Base-by-base conservation (phyloP, 2,888 invertebrate species). In the Dugesia japonica region DNA sequence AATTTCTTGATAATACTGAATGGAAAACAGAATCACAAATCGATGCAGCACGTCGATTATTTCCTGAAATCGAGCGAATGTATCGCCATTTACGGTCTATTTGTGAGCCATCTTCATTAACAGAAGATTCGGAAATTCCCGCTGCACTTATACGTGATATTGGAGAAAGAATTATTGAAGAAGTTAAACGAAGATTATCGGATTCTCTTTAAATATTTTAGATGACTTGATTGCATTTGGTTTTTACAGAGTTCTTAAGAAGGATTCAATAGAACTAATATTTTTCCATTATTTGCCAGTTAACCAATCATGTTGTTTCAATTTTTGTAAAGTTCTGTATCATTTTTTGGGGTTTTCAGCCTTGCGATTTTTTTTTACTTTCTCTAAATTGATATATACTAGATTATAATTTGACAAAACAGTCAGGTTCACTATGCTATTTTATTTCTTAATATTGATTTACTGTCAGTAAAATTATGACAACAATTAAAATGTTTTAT, bases 101-200 rank as follows among this genome's bases (percentile, higher is more conserved):
- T 56, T 56, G 56, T 56, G 56, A 56, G 17, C 56, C 56, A n/a
- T 13, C 4, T 56, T 56, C 23, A n/a, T 56, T 56, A 23, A 56
- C 56, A 56, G 56, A 56, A 56, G 56, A 38, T 13, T 38, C 38
- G 17, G 38, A 38, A 13, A 56, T 56, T 56, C 17, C 56, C 17
- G 56, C 56, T 56, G 4, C 56, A 56, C 4, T 56, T 20, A 56
- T 56, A 9, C 56, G 56, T 7, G 56, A 56, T n/a, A 56, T 56
- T 56, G 56, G 56, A 1, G 56, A 56, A n/a, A 4, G 56, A 23
- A 56, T 56, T 56, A n/a, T 56, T n/a, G 56, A 56, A 23, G 56
- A 56, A 56, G 56, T 56, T n/a, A 56, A 56, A n/a, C 56, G 56
- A n/a, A 56, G 56, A 56, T 56, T 56, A 23, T 56, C 56, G 23